Base-by-base conservation (phyloP, 2,113 vertebrate genomes). In the Coturnix japonica region DNA sequence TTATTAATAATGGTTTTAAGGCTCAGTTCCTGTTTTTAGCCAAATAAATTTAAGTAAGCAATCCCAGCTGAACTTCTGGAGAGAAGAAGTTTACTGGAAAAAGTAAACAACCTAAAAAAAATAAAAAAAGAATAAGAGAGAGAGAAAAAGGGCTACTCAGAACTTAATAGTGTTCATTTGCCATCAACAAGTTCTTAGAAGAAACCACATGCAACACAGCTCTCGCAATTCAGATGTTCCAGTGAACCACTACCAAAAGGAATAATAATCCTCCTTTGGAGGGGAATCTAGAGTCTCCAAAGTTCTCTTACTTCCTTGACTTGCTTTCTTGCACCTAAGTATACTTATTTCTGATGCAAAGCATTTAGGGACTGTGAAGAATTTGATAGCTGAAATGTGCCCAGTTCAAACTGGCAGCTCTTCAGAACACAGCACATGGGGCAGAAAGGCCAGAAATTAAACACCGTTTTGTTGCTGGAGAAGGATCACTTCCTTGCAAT, bases 1-100 rank as follows among this genome's bases (percentile, higher is more conserved):
- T 97, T 96, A 95, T 95, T 93, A 92, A 70, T 67, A 94, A 91
- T 21, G 30, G 44, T 74, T 77, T 96, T 93, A 95, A 92, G 61
- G 71, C 69, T 93, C 79, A 87, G 72, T 96, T 96, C 93, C 97
- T 81, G 79, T 74, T 92, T 90, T 93, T 91, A 87, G 64, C 47
- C 82, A 84, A 65, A 91, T 90, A 81, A 94, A 92, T 89, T 64
- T 72, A 83, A 95, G 70, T 82, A 89, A 96, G 78, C 57, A 73
- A 22, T 75, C 74, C 56, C 74, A 95, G 94, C 74, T 85, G 86
- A 79, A 35, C 41, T 81, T 70, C 75, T 95, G 79, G 56, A 77
- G 31, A 46, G 75, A 92, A 7, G 16, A 44, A 64, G 2, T 67
- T 92, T 87, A 87, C 39, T 78, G 23, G 46, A 71, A 92, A 87